Conservation (phyloP, 1,140 invertebrate species). For the Teleopsis dalmanni region DNA sequence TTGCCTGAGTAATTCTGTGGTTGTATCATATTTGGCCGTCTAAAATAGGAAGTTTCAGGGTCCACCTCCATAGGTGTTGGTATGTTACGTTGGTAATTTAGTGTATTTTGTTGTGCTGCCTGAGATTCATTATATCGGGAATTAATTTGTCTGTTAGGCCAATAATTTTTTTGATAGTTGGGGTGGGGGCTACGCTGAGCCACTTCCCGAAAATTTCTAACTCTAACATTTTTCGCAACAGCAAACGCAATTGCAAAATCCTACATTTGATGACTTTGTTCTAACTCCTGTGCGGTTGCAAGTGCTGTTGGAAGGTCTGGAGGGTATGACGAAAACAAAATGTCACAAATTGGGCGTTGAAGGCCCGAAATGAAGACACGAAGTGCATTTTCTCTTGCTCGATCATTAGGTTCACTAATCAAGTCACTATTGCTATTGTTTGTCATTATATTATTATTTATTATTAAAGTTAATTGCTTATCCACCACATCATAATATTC, state of each 20-base stretch:
- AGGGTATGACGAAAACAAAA: conserved; percentile 13
- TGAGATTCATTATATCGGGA: too few relatives aligned
- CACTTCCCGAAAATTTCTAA: too few relatives aligned
- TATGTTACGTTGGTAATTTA: too few relatives aligned
- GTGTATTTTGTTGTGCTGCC: too few relatives aligned
- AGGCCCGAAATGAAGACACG: conserved; percentile 14
- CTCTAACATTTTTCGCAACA: too few relatives aligned
- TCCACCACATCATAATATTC: conserved; percentile 14
- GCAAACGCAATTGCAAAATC: conserved; percentile 17
- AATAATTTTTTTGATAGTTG: too few relatives aligned
- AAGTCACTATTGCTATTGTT: conserved; percentile 7
- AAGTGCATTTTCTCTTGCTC: conserved; percentile 10
- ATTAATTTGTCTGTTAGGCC: too few relatives aligned
- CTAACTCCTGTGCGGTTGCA: conserved; percentile 15
- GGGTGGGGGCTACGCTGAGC: too few relatives aligned
- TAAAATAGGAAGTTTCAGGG: too few relatives aligned
- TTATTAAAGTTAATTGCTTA: conserved; percentile 12
- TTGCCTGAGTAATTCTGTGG: too few relatives aligned
- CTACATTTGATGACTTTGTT: conserved; percentile 16
- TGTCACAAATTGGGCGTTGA: conserved; percentile 7
- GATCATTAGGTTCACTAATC: conserved; percentile 11
- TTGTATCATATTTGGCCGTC: too few relatives aligned
- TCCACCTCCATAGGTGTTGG: too few relatives aligned
- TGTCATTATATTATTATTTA: conserved; percentile 16
- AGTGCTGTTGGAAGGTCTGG: conserved; percentile 15